phyloP scores from a whole-genome alignment of 2,797 vertebrate genomes.

The Iguana delicatissima region DNA sequence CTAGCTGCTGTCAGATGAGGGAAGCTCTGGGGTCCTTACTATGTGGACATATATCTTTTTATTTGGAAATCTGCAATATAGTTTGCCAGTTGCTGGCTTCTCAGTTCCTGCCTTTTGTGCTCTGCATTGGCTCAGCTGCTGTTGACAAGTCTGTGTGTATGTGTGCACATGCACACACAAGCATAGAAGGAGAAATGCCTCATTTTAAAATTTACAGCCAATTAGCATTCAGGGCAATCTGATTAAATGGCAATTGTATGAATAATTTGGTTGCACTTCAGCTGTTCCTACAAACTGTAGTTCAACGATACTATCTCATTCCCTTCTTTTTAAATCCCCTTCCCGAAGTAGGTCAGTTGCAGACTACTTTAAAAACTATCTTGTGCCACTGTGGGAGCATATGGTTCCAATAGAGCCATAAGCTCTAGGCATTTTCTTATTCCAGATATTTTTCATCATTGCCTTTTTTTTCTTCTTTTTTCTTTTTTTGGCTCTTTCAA shows the following conservation, averaged over 20 bases:
- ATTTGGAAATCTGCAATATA: conserved; percentile 19
- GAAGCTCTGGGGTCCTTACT: conserved; percentile 50
- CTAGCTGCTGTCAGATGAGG: conserved; percentile 58
- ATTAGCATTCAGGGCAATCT: not conserved
- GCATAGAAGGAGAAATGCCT: not conserved
- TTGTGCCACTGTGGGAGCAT: conserved; percentile 27
- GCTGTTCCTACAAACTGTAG: not conserved
- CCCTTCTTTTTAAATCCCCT: conserved; percentile 1
- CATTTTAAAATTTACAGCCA: conserved; percentile 22
- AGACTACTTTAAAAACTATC: conserved; percentile 32
- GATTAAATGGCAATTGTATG: conserved; percentile 3
- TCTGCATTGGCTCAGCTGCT: conserved; percentile 46
- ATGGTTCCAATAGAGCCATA: conserved; percentile 23
- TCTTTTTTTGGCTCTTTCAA: conserved; percentile 29
- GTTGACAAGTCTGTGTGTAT: not conserved
- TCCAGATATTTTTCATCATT: conserved; percentile 13
- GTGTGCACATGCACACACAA: not conserved
- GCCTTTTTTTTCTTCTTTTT: conserved; percentile 5
- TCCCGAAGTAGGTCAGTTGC: conserved; percentile 36
- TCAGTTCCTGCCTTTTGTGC: conserved; percentile 33
- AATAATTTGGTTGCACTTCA: conserved; percentile 3
- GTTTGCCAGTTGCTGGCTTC: conserved; percentile 26
- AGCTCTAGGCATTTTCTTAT: conserved; percentile 2
- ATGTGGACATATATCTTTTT: conserved; percentile 30
- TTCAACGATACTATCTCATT: conserved; percentile 28